A percentile compares a stretch with the other conserved stretches of the same genome.
phyloP scores from a whole-genome alignment of 2,797 vertebrate genomes.

The Rhinoraja longicauda region DNA sequence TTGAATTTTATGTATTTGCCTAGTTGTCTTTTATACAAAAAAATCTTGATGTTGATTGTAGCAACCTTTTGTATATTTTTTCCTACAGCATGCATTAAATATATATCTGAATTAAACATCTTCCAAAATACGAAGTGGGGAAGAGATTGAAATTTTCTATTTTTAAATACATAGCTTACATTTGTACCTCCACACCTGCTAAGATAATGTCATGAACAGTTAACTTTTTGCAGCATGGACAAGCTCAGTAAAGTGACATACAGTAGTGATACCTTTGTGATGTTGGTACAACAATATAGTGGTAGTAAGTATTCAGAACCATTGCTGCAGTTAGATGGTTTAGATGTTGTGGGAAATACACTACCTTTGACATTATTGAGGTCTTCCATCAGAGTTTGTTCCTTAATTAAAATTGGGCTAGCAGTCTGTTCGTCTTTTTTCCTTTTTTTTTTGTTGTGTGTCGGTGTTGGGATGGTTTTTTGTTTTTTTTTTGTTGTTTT shows the following conservation, averaged over 20 bases:
- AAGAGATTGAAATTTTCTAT: neutral
- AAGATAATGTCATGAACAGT: neutral
- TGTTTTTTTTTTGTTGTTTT: no score
- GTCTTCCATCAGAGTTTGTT: neutral
- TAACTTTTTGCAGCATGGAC: neutral
- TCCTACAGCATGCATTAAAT: neutral
- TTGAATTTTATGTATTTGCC: neutral
- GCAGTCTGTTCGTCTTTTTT: no score
- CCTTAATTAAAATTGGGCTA: neutral
- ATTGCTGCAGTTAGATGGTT: neutral
- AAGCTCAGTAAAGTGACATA: neutral
- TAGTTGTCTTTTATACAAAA: neutral
- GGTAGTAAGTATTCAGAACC: neutral
- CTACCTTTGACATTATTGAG: slow-evolving; percentile 19
- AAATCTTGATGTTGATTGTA: neutral
- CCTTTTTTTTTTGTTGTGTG: no score
- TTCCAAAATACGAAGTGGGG: neutral
- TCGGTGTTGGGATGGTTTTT: no score
- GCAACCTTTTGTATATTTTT: neutral
- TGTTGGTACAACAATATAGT: neutral
- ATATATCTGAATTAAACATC: neutral
- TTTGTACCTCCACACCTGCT: neutral
- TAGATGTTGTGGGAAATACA: neutral
- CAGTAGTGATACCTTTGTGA: slow-evolving; percentile 10
- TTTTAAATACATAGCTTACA: neutral